Evolutionary conservation across 1,140 invertebrate species (phyloP), one percentile per base, ranked within the genome.

Genomic region (Ceratina japonica): DNA sequence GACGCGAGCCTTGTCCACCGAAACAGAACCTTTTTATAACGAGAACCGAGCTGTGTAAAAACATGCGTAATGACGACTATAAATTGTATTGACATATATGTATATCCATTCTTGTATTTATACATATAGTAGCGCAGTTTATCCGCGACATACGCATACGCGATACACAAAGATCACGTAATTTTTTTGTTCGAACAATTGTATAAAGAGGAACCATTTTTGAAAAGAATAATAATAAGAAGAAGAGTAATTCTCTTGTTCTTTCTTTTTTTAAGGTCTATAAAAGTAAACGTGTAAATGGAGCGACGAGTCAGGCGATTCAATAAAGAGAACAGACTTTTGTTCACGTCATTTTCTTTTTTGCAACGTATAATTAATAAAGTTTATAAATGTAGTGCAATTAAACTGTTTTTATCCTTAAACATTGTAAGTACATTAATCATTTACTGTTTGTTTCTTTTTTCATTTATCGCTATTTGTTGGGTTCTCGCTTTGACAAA

Each of bases 381-480:
- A 87, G 85, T 87, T 87, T 87, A 87, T 83, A 87, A 85, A 87
- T 87, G 82, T 87, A 81, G 81, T 86, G 83, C 83, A 85, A 83
- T 85, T 70, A 73, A 84, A 85, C 62, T 71, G 75, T 81, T 80
- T 71, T 79, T 73, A 75, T 75, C 75, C 75, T 83, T 85, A 82
- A 86, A 62, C 80, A 81, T 59, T 72, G 74, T 80, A 86, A 84
- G 78, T 82, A 84, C 77, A 84, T 86, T 73, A 51, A 79, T 79
- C 52, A 73, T 63, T 71, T 77, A 58, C 62, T 77, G 31, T 69
- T 76, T 75, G 54, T 15, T 69, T 44, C 1, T 20, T 59, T 37
- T 31, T 70, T 22, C 2, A 44, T 70, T 59, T 68, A 68, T 70
- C 24, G 37, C n/a, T 78, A 72, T 63, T 72, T 71, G 58, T 71